Evolutionary conservation across 1,140 invertebrate genomes (phyloP).

Genomic region (Drosophila oshimai): DNA sequence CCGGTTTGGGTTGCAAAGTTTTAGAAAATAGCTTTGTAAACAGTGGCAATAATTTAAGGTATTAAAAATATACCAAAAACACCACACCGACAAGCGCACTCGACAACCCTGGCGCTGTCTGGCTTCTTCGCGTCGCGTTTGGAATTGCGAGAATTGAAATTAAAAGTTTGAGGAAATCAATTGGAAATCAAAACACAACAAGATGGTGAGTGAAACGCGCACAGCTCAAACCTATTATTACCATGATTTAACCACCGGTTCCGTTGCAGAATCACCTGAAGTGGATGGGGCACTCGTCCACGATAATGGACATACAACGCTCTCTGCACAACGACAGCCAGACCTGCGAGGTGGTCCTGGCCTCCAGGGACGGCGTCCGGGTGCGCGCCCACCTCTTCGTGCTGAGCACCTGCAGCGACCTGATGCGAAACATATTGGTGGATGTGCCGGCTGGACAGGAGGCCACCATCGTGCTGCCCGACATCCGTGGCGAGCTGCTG

Average conservation of each 20-base stretch:
- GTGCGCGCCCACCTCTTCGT: constrained; percentile 77
- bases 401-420: constrained; percentile 74
- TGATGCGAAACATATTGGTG: constrained; percentile 64
- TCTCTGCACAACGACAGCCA: constrained; percentile 58
- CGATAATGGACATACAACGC: constrained; percentile 77
- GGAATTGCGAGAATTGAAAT: constrained; percentile 41
- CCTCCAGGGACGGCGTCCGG: constrained; percentile 66
- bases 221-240: neutral
- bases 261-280: constrained; percentile 71
- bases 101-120: neutral
- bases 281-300: constrained; percentile 81
- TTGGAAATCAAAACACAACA: constrained; percentile 52
- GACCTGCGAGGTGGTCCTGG: constrained; percentile 70
- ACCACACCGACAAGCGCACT: neutral
- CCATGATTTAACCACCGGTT: neutral
- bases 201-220: constrained; percentile 49
- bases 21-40: too few species aligned
- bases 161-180: constrained; percentile 24
- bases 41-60: too few species aligned
- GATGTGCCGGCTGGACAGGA: constrained; percentile 71
- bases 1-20: too few species aligned
- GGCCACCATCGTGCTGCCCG: constrained; percentile 71
- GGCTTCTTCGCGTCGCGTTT: constrained; percentile 34
- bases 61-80: neutral
- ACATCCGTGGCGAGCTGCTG: constrained; percentile 67